Evolutionary conservation across 2,797 vertebrate genomes (phyloP).

Genomic region (Phalanger gymnotis): DNA sequence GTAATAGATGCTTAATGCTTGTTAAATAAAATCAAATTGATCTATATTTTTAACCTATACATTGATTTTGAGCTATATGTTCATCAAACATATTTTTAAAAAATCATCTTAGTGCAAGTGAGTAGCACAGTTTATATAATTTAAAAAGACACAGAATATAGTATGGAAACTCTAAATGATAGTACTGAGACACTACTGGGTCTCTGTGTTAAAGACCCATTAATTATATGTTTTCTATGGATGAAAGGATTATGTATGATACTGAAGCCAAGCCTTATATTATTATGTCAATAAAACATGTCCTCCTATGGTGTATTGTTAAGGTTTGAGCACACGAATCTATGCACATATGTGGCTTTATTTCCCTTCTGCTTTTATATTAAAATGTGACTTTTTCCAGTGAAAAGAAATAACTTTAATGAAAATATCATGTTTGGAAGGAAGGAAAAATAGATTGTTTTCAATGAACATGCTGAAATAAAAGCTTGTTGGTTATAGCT

Average conservation of each 20-base stretch:
- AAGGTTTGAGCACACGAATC: background rate
- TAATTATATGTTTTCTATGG: background rate
- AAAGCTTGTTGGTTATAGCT: slow-evolving; percentile 10
- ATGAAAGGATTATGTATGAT: slow-evolving; percentile 17
- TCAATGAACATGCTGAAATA: slow-evolving; percentile 63
- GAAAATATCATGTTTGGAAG: slow-evolving; percentile 57
- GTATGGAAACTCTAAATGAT: background rate
- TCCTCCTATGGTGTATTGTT: slow-evolving; percentile 21
- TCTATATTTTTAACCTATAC: slow-evolving; percentile 9
- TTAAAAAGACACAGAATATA: background rate
- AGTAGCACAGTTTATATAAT: background rate
- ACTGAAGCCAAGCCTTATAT: background rate
- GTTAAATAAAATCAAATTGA: background rate
- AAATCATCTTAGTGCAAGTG: slow-evolving; percentile 16
- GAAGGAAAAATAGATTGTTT: slow-evolving; percentile 56
- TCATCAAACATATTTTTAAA: slow-evolving; percentile 7
- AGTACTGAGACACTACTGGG: background rate
- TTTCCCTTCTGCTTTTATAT: slow-evolving; percentile 49
- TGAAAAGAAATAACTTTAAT: slow-evolving; percentile 49
- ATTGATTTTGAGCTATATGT: background rate
- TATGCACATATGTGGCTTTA: background rate
- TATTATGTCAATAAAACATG: slow-evolving; percentile 37
- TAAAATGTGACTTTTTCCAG: slow-evolving; percentile 57
- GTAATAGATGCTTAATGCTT: background rate
- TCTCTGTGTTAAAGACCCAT: background rate